phyloP scores from a whole-genome alignment of 2,113 vertebrate species.

The Petaurus breviceps region DNA sequence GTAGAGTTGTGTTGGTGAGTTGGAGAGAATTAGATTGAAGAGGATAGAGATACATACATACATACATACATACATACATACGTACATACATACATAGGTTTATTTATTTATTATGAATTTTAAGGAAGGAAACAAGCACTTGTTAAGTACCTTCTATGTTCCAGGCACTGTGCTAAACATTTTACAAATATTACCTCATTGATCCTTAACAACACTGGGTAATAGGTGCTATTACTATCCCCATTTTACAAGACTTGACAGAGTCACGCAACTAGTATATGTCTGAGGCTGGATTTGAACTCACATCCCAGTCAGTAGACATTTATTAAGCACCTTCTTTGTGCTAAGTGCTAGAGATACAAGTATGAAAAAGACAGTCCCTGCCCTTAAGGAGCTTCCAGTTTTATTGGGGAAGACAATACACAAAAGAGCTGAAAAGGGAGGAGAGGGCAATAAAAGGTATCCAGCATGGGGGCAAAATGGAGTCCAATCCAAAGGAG shows the following conservation, averaged over 20 bases:
- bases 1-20: not conserved
- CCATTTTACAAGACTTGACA: not conserved
- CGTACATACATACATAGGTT: no score
- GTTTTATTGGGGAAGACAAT: not conserved
- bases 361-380: not conserved
- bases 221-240: not conserved
- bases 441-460: not conserved
- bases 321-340: not conserved
- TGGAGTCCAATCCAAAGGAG: not conserved
- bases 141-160: no score
- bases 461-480: no score
- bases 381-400: not conserved
- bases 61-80: no score
- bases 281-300: not conserved
- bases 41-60: not conserved
- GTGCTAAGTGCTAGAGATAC: not conserved
- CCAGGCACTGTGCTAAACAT: not conserved
- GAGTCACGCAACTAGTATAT: not conserved
- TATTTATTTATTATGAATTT: not conserved
- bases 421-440: not conserved
- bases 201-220: not conserved
- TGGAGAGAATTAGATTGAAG: not conserved
- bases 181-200: not conserved
- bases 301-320: not conserved
- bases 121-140: not conserved